Evolutionary conservation across 2,888 invertebrate species (phyloP).

Genomic region (Nymphalis polychloros): DNA sequence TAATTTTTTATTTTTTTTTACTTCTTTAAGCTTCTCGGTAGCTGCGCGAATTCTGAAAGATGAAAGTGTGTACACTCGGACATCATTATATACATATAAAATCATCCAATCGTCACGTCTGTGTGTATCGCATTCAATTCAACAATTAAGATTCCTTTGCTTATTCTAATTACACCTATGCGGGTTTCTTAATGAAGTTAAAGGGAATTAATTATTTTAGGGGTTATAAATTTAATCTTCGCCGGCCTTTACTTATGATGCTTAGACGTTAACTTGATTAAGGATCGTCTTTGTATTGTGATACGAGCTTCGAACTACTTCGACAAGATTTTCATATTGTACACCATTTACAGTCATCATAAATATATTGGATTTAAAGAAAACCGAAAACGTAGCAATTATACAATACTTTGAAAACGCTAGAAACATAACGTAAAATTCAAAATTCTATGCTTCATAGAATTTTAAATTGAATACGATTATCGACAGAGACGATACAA

Average conservation of each 20-base stretch:
- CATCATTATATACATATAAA: background rate
- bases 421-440: too few species aligned
- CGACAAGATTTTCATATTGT: background rate
- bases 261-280: conserved; percentile 48
- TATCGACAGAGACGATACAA: too few species aligned
- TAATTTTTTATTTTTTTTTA: too few species aligned
- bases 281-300: conserved; percentile 44
- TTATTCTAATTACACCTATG: conserved; percentile 82
- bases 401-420: too few species aligned
- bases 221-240: conserved; percentile 77
- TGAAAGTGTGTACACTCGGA: too few species aligned
- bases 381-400: too few species aligned
- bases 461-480: too few species aligned
- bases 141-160: conserved; percentile 80
- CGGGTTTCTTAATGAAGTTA: conserved; percentile 81
- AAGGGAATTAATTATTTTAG: conserved; percentile 81
- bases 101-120: conserved; percentile 28
- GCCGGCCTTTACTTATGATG: conserved; percentile 73
- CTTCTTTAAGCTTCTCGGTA: too few species aligned
- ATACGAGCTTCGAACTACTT: conserved; percentile 16
- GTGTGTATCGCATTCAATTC: conserved; percentile 66
- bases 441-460: too few species aligned
- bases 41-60: too few species aligned
- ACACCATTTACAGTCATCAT: background rate
- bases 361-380: too few species aligned